These are phyloP conservation scores for Colinus virginianus DNA, from an alignment of 2,113 vertebrate species.

Conservation along the genomic window DNA sequence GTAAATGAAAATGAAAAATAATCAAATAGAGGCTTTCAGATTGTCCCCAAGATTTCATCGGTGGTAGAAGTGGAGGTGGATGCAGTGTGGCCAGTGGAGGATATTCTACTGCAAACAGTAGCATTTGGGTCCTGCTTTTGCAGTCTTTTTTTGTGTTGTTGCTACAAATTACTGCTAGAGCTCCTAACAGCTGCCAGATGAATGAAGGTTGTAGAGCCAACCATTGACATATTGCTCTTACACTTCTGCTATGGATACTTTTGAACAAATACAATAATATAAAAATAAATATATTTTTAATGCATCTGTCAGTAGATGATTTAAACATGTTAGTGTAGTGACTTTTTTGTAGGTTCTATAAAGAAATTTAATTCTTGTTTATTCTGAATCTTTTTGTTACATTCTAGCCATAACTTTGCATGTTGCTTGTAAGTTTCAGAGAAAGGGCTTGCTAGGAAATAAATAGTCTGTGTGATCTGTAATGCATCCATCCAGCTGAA, in stretches of 20 bases:
- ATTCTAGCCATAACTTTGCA: neutral
- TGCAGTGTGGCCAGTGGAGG: neutral
- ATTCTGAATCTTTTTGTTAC: neutral
- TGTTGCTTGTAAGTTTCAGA: neutral
- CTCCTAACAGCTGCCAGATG: neutral
- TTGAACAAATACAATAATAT: neutral
- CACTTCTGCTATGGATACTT: neutral
- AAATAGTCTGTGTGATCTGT: neutral
- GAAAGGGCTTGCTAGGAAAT: neutral
- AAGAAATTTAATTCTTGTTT: neutral
- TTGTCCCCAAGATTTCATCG: neutral
- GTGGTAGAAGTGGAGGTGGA: neutral
- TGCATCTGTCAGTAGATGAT: neutral
- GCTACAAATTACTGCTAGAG: neutral
- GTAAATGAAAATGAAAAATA: too few species aligned
- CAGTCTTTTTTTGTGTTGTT: neutral
- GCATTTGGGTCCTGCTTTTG: neutral
- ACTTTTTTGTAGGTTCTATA: neutral
- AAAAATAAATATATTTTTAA: neutral
- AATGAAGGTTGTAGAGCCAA: neutral
- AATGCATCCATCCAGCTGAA: neutral
- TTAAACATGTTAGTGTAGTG: neutral
- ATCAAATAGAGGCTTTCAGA: neutral
- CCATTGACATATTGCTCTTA: neutral
- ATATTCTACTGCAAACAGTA: neutral